Evolutionary conservation across 30 jellyfish, hydroid and myxozoan genomes (phyloP).

Genomic region (Aurelia sp.): DNA sequence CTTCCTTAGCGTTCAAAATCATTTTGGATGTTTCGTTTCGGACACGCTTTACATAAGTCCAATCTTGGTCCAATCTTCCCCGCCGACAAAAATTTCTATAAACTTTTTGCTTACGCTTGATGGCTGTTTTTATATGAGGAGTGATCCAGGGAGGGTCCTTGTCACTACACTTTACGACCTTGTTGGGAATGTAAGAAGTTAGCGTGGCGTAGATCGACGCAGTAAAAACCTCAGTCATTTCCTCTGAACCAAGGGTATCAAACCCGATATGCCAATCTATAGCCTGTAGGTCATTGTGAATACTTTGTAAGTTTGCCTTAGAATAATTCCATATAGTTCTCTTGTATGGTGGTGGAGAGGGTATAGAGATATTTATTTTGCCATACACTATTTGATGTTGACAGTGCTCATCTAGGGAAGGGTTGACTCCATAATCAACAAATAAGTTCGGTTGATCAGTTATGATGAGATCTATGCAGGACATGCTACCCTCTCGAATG

Average conservation of each 20-base stretch:
- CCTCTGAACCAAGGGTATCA: conserved; percentile 30
- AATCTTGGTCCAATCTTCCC: conserved; percentile 53
- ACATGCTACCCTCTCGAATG: conserved; percentile 6
- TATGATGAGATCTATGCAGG: conserved; percentile 18
- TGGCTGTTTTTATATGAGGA: no score
- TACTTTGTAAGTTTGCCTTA: background rate
- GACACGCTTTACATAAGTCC: conserved; percentile 24
- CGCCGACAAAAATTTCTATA: conserved; percentile 38
- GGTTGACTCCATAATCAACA: conserved; percentile 1
- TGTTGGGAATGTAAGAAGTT: conserved; percentile 36
- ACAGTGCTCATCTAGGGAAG: conserved; percentile 23
- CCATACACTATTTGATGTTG: conserved; percentile 30
- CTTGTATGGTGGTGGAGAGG: conserved; percentile 13
- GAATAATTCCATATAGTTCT: conserved; percentile 16
- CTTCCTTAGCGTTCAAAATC: conserved; percentile 41
- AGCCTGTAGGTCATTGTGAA: conserved; percentile 2
- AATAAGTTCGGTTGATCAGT: conserved; percentile 16
- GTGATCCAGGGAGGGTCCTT: conserved; percentile 77
- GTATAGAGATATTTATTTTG: conserved; percentile 7
- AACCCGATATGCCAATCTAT: conserved; percentile 35
- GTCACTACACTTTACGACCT: conserved; percentile 20
- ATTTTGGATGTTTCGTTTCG: conserved; percentile 31
- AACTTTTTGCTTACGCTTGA: conserved; percentile 54
- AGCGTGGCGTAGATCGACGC: conserved; percentile 15
- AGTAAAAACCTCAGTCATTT: conserved; percentile 56